A percentile compares a stretch with the other conserved stretches of the same genome.
phyloP scores from a whole-genome alignment of 1,140 invertebrate species.

The Temnothorax nylanderi region DNA sequence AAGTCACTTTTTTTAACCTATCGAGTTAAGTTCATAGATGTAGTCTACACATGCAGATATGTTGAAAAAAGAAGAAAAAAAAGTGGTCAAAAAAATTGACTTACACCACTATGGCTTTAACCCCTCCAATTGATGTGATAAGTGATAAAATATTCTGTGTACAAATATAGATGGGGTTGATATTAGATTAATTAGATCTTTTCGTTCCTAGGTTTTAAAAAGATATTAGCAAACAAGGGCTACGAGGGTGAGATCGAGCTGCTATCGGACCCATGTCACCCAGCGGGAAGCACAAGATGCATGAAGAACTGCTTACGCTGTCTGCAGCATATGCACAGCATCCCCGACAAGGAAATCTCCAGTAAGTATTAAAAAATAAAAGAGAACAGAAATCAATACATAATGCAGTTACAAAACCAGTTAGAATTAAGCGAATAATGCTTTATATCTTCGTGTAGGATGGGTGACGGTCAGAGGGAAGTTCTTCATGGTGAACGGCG shows the following conservation, averaged over 20 bases:
- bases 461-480: slow-evolving; percentile 90
- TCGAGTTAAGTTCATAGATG: no score
- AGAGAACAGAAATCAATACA: not conserved
- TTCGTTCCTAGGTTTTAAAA: slow-evolving; percentile 88
- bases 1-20: no score
- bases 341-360: slow-evolving; percentile 77
- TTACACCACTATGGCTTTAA: no score
- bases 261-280: slow-evolving; percentile 84
- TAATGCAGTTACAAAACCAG: not conserved
- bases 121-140: no score
- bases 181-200: not conserved
- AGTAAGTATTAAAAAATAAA: slow-evolving; percentile 69
- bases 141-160: not conserved
- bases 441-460: slow-evolving; percentile 65
- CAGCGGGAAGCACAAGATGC: slow-evolving; percentile 83
- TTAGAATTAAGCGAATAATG: not conserved
- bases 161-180: not conserved
- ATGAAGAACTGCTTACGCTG: slow-evolving; percentile 84
- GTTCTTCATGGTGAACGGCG: slow-evolving; percentile 93
- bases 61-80: no score
- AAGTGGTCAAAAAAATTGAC: no score
- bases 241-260: slow-evolving; percentile 91
- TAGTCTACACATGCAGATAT: no score
- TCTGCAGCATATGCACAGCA: slow-evolving; percentile 74
- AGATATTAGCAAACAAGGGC: slow-evolving; percentile 89